Base-by-base conservation (phyloP, 2,797 vertebrate genomes). In the Sphenodon punctatus region DNA sequence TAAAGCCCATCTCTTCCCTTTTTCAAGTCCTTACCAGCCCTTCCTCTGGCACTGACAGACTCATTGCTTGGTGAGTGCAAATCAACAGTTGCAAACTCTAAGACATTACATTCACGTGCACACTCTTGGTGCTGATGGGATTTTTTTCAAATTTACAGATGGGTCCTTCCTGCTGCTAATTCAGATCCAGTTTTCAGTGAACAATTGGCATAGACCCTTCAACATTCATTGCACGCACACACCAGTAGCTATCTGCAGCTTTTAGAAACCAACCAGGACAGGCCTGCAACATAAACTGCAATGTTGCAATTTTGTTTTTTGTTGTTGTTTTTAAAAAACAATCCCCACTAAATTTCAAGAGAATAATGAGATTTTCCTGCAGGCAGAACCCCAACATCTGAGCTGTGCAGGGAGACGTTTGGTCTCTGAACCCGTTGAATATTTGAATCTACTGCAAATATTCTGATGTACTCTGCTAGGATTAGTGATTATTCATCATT, bases 361-460 rank as follows among this genome's bases (percentile, higher is more conserved):
- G 67, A 49, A 45, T 19, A 71, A 72, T 25, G 67, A 46, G 42
- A 32, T 17, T 32, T 45, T 66, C 76, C 53, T 59, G 22, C n/a
- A 71, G 39, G 70, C 43, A 67, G 16, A 55, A 45, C 42, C 25
- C 25, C n/a, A 22, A 58, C 53, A 66, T 39, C 16, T n/a, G 23
- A 25, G n/a, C 45, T 60, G n/a, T 59, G 32, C 67, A 32, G 67
- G 19, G 43, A 34, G 34, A n/a, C n/a, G 51, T 67, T 32, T 38
- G 22, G 38, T 53, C 45, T 53, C 80, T 36, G 56, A 61, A 53
- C 13, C 43, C 38, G 59, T 53, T 20, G 34, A 65, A 41, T 3
- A 3, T 77, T 69, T 14, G 25, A 72, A 75, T 67, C 67, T 46
- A 32, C 55, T 27, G 55, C 81, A 76, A 86, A 88, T 51, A 7